These are phyloP conservation scores for Sapayoa aenigma DNA, from an alignment of 2,113 vertebrate species.

Conservation along the genomic window DNA sequence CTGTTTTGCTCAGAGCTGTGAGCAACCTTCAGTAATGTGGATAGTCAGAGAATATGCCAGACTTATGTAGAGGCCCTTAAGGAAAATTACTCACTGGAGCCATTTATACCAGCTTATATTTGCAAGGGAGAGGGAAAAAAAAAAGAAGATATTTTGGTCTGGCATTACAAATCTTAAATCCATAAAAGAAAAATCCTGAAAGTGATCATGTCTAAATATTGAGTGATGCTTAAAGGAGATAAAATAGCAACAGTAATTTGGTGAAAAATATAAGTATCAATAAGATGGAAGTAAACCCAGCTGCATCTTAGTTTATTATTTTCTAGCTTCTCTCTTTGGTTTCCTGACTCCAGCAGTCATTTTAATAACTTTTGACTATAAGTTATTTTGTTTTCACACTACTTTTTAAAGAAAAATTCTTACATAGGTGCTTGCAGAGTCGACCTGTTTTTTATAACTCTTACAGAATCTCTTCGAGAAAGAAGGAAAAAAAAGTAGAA, in stretches of 20 bases:
- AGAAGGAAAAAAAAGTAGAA: background rate
- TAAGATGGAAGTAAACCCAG: background rate
- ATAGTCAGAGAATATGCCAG: conserved; percentile 60
- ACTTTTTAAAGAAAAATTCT: background rate
- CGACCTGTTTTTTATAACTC: background rate
- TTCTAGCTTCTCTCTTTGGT: background rate
- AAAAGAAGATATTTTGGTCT: background rate
- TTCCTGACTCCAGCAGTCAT: background rate
- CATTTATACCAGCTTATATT: conserved; percentile 22
- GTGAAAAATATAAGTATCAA: background rate
- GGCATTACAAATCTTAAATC: background rate
- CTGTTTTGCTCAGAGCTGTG: conserved; percentile 62
- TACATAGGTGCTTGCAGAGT: background rate
- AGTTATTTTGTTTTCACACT: background rate
- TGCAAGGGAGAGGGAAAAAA: background rate
- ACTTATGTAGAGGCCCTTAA: conserved; percentile 43
- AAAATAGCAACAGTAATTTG: background rate
- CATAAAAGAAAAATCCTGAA: background rate
- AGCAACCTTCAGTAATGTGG: conserved; percentile 68
- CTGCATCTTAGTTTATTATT: background rate
- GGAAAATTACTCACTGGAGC: conserved; percentile 56
- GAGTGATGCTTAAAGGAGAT: background rate
- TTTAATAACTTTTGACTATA: background rate
- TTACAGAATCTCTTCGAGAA: background rate
- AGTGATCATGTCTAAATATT: background rate